Evolutionary conservation across 2,888 invertebrate genomes (phyloP).

Genomic region (Drymonia ruficornis): DNA sequence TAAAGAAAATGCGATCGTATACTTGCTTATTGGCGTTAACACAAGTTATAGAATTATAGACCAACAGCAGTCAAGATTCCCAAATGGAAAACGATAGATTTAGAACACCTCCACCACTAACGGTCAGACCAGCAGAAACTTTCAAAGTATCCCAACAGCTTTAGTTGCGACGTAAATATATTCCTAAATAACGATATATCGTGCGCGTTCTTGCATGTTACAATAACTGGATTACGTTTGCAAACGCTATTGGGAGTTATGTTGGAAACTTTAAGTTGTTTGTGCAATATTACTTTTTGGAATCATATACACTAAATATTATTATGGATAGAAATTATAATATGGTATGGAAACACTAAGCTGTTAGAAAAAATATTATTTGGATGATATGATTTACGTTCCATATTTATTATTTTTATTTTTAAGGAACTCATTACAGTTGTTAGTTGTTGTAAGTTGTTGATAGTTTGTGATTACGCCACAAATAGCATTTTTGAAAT

Average conservation of each 20-base stretch:
- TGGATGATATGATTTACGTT: not conserved
- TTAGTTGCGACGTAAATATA: constrained; percentile 14
- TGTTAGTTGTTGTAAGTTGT: too few species aligned
- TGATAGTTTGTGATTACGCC: too few species aligned
- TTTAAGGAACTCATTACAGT: too few species aligned
- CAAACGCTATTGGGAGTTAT: not conserved
- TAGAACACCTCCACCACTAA: constrained; percentile 2
- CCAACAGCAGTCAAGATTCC: too few species aligned
- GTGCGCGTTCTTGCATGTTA: not conserved
- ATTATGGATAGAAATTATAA: not conserved
- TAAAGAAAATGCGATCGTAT: not conserved
- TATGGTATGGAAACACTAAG: not conserved
- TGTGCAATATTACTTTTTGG: not conserved
- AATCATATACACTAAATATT: not conserved
- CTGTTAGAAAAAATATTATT: too few species aligned
- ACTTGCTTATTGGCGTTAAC: not conserved
- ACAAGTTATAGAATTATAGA: not conserved
- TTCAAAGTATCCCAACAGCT: constrained; percentile 19
- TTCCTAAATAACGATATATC: constrained; percentile 10
- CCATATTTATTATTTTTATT: not conserved
- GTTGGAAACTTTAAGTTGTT: not conserved
- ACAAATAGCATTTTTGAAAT: too few species aligned
- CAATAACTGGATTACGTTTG: not conserved
- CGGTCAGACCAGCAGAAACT: constrained; percentile 17
- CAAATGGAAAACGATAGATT: not conserved